Evolutionary conservation across 2,797 vertebrate species (phyloP).

Genomic region (Moxostoma hubbsi): DNA sequence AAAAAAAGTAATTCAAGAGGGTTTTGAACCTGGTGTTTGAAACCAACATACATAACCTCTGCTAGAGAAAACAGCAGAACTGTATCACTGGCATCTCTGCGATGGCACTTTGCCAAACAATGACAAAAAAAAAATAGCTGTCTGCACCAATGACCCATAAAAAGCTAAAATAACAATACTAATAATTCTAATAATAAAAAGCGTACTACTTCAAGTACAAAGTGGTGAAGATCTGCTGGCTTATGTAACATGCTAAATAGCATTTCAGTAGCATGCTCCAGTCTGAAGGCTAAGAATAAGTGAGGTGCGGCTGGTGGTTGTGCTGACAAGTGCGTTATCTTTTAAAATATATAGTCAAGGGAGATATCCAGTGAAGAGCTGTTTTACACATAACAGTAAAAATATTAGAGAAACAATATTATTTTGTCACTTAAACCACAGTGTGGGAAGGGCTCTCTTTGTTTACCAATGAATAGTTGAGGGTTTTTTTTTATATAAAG

Average conservation of each 20-base stretch:
- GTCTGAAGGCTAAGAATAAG: conserved; percentile 34
- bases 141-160: not conserved
- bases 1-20: no score
- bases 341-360: conserved; percentile 27
- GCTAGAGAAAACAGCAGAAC: no score
- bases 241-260: conserved; percentile 31
- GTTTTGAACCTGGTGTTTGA: no score
- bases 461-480: conserved; percentile 35
- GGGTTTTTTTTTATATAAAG: conserved; percentile 28
- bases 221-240: conserved; percentile 17
- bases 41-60: no score
- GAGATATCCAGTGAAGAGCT: not conserved
- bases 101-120: no score
- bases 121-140: no score
- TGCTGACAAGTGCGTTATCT: conserved; percentile 10
- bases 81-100: no score
- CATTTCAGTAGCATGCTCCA: conserved; percentile 37
- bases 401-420: not conserved
- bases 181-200: not conserved
- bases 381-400: not conserved
- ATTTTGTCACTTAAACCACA: conserved; percentile 12
- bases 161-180: not conserved
- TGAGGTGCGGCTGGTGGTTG: not conserved
- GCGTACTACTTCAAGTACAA: conserved; percentile 1
- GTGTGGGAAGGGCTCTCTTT: conserved; percentile 17